These are phyloP conservation scores for Lasioglossum vierecki DNA, from an alignment of 2,888 invertebrate species.

Conservation along the genomic window DNA sequence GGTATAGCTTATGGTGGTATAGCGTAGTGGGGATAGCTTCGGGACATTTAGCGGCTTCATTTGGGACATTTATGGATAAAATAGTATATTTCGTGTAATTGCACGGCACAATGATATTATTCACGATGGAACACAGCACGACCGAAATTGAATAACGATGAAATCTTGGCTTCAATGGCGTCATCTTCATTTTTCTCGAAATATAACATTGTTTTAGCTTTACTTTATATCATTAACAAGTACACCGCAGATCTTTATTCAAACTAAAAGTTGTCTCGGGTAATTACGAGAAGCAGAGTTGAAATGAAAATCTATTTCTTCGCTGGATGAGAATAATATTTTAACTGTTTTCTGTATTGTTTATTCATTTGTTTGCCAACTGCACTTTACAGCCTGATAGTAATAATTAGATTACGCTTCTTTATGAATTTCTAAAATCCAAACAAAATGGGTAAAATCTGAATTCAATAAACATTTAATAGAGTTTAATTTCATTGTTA, in stretches of 20 bases:
- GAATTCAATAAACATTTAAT: background rate
- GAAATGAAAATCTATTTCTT: background rate
- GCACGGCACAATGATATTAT: background rate
- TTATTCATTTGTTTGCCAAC: background rate
- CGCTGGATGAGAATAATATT: background rate
- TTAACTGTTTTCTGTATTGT: background rate
- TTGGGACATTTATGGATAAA: no score
- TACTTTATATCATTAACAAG: background rate
- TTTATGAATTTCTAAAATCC: background rate
- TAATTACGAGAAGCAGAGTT: background rate
- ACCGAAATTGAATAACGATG: background rate
- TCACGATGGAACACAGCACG: background rate
- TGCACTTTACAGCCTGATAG: no score
- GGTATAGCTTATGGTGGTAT: no score
- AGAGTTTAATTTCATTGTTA: background rate
- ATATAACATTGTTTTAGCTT: background rate
- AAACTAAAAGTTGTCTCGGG: background rate
- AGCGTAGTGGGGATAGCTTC: no score
- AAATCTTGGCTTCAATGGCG: background rate
- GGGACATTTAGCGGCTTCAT: no score
- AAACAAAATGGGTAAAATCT: background rate
- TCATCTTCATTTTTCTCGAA: background rate
- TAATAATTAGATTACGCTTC: background rate
- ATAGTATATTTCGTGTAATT: background rate
- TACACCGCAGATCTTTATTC: background rate